Conservation (phyloP, 1,140 invertebrate genomes). For the Psix sp. region DNA sequence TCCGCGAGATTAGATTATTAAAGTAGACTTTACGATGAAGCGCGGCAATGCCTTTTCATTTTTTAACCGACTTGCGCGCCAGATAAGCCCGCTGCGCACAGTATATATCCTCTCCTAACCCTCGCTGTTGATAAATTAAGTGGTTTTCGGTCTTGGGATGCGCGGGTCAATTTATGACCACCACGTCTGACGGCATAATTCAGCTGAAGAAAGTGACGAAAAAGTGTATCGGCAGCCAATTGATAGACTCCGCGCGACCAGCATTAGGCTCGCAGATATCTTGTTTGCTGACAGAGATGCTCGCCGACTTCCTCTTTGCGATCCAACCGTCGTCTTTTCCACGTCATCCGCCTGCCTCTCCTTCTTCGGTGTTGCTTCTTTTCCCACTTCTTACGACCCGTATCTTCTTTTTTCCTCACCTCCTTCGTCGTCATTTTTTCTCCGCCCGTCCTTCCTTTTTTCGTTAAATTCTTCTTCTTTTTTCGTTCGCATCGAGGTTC, state of each 20-base stretch:
- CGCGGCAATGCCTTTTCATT: conserved; percentile 25
- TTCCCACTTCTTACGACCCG: conserved; percentile 50
- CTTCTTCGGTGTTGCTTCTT: conserved; percentile 44
- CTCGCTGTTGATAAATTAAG: conserved; percentile 32
- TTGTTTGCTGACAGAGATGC: conserved; percentile 53
- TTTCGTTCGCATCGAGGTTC: conserved; percentile 57
- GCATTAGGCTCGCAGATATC: conserved; percentile 44
- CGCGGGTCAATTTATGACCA: too few species aligned
- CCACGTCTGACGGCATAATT: conserved; percentile 14
- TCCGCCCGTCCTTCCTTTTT: not conserved
- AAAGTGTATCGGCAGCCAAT: conserved; percentile 18
- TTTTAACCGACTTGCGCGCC: not conserved
- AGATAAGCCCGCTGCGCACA: conserved; percentile 17
- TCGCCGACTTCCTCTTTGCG: conserved; percentile 48
- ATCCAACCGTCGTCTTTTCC: conserved; percentile 47
- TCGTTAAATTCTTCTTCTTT: conserved; percentile 37
- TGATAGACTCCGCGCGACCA: conserved; percentile 22
- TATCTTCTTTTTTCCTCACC: conserved; percentile 42
- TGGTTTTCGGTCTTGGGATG: conserved; percentile 15
- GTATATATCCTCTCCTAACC: conserved; percentile 6
- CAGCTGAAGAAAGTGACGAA: conserved; percentile 16
- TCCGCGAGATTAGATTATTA: conserved; percentile 57
- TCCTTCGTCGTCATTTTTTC: conserved; percentile 41
- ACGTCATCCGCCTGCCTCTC: conserved; percentile 46
- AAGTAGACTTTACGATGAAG: conserved; percentile 46